Percentiles rank a stretch among this genome's conserved stretches.
These are phyloP conservation scores for Hofmannophila pseudospretella DNA, from an alignment of 2,888 invertebrate species.

Conservation along the genomic window DNA sequence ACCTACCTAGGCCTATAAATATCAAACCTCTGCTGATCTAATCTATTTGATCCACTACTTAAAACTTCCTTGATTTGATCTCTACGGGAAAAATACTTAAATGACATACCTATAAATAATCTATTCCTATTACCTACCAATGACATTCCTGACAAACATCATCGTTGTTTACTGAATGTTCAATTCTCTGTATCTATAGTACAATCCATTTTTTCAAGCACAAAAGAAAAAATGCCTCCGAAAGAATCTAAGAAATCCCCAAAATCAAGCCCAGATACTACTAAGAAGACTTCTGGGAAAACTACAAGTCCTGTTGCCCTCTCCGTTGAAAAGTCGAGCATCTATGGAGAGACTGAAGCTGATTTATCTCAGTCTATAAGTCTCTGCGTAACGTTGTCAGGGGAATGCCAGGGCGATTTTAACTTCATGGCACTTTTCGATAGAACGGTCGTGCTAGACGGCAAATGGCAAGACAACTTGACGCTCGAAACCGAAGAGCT, in stretches of 20 bases:
- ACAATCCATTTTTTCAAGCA: no score
- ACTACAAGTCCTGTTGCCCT: not conserved
- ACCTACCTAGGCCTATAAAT: no score
- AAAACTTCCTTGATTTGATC: no score
- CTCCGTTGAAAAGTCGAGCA: slow-evolving; percentile 25
- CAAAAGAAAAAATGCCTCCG: no score
- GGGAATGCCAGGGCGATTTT: slow-evolving; percentile 42
- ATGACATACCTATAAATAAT: no score
- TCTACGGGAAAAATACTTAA: no score
- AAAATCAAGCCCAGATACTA: not conserved
- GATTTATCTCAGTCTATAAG: slow-evolving; percentile 21
- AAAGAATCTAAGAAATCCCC: not conserved
- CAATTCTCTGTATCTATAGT: no score
- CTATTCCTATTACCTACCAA: no score
- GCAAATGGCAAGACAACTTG: slow-evolving; percentile 38
- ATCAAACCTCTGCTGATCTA: no score
- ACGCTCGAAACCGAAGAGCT: slow-evolving; percentile 25
- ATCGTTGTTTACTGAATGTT: no score
- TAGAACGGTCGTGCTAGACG: slow-evolving; percentile 36
- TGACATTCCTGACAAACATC: no score
- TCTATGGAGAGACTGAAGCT: slow-evolving; percentile 21
- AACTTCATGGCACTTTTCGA: slow-evolving; percentile 41
- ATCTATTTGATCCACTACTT: no score
- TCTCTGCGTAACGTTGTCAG: slow-evolving; percentile 29
- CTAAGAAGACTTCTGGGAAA: not conserved